These are phyloP conservation scores for Drosophila equinoxialis DNA, from an alignment of 1,140 invertebrate species.

Conservation along the genomic window DNA sequence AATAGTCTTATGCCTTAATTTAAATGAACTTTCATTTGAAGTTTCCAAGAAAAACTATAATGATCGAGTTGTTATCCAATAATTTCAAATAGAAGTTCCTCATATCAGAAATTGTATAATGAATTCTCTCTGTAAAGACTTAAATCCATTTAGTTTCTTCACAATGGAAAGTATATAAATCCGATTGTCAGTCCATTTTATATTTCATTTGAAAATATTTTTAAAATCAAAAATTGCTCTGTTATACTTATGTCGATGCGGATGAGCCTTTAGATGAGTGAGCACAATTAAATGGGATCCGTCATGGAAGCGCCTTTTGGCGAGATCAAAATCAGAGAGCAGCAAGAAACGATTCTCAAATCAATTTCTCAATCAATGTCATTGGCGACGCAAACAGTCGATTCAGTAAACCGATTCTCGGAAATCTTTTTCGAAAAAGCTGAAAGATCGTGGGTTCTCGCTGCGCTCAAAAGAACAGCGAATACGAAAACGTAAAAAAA, in stretches of 20 bases:
- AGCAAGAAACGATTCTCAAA: constrained; percentile 71
- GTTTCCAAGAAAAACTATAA: too few relatives aligned
- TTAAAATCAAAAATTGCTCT: background rate
- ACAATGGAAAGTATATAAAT: background rate
- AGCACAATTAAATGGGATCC: constrained; percentile 26
- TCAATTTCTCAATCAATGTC: constrained; percentile 82
- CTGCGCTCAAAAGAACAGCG: constrained; percentile 29
- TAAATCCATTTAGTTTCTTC: too few relatives aligned
- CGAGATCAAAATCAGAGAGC: constrained; percentile 56
- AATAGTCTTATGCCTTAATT: too few relatives aligned
- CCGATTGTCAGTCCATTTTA: background rate
- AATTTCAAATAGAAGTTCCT: too few relatives aligned
- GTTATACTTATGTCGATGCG: constrained; percentile 8
- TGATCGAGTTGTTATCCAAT: too few relatives aligned
- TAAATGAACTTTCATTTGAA: too few relatives aligned
- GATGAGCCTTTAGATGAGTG: constrained; percentile 34
- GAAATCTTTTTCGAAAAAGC: constrained; percentile 47
- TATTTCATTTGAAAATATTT: background rate
- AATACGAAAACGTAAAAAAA: constrained; percentile 38
- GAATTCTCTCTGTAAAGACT: too few relatives aligned
- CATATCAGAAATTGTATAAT: too few relatives aligned
- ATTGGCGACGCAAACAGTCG: constrained; percentile 41
- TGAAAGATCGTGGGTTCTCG: constrained; percentile 64
- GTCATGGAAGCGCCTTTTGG: constrained; percentile 35
- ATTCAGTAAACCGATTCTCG: constrained; percentile 50